A percentile compares a stretch with the other conserved stretches of the same genome.
Conservation (phyloP, 1,140 invertebrate species). For the Lordiphosa stackelbergi region DNA sequence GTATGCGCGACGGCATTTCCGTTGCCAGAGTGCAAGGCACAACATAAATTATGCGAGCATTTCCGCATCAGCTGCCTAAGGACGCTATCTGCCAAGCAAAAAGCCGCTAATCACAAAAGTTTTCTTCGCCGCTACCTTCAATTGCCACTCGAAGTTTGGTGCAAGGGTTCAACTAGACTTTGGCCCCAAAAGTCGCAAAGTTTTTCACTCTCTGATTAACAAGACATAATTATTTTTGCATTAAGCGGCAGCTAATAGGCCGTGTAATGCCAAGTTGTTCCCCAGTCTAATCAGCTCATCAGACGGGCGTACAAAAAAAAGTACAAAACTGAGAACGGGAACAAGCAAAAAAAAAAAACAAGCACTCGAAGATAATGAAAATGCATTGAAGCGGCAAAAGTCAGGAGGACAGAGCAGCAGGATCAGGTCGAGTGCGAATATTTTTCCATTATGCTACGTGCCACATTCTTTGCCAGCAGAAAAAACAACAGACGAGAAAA, state of each 20-base stretch:
- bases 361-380: conserved; percentile 73
- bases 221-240: conserved; percentile 73
- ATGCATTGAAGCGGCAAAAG: conserved; percentile 63
- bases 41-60: conserved; percentile 68
- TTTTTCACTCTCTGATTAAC: conserved; percentile 56
- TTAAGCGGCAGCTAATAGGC: conserved; percentile 67
- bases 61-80: conserved; percentile 49
- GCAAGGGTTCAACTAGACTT: conserved; percentile 50
- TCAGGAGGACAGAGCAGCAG: conserved; percentile 40
- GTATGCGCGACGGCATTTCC: conserved; percentile 61
- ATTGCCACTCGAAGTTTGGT: conserved; percentile 31
- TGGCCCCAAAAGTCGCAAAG: conserved; percentile 44
- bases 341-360: no score
- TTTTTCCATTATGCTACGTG: conserved; percentile 64
- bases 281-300: conserved; percentile 55
- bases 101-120: conserved; percentile 62
- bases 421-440: conserved; percentile 61
- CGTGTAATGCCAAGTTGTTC: conserved; percentile 54
- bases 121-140: conserved; percentile 57
- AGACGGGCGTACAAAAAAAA: conserved; percentile 33
- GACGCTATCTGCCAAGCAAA: conserved; percentile 20
- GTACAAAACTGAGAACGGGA: conserved; percentile 13
- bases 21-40: conserved; percentile 50
- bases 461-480: conserved; percentile 43
- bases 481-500: conserved; percentile 3